These are phyloP conservation scores for Thera britannica DNA, from an alignment of 2,888 invertebrate genomes.

Conservation along the genomic window DNA sequence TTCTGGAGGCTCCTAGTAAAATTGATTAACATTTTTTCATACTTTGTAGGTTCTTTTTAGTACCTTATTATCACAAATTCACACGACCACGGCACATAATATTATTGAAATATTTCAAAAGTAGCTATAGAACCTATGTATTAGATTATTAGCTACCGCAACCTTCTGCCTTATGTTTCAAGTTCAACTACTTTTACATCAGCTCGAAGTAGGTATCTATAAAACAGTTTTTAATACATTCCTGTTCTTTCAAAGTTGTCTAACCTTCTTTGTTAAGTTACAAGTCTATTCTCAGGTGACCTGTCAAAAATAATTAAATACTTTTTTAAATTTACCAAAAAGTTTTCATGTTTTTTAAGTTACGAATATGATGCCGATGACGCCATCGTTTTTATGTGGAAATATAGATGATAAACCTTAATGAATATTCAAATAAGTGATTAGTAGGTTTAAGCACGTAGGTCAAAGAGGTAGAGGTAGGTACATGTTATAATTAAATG, in stretches of 20 bases:
- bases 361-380: neutral
- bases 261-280: neutral
- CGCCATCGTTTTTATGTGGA: slow-evolving; percentile 4
- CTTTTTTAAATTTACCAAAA: too few relatives aligned
- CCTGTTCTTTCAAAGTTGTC: neutral
- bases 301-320: too few relatives aligned
- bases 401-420: neutral
- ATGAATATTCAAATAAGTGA: slow-evolving; percentile 6
- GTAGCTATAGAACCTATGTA: neutral
- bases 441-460: neutral
- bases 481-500: too few relatives aligned
- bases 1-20: too few relatives aligned
- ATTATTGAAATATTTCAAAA: neutral
- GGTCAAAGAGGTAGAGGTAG: neutral
- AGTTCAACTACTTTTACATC: neutral
- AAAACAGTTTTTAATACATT: neutral
- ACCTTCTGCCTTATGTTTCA: neutral
- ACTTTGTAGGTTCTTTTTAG: too few relatives aligned
- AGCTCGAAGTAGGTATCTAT: neutral
- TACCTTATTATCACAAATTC: too few relatives aligned
- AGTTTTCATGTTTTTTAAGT: neutral
- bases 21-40: too few relatives aligned
- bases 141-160: neutral
- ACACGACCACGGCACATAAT: too few relatives aligned
- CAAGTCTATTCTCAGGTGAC: too few relatives aligned